Percentiles rank a stretch among this genome's conserved stretches.
Conservation (phyloP, 2,797 vertebrate genomes). For the Hoplostethus mediterraneus region DNA sequence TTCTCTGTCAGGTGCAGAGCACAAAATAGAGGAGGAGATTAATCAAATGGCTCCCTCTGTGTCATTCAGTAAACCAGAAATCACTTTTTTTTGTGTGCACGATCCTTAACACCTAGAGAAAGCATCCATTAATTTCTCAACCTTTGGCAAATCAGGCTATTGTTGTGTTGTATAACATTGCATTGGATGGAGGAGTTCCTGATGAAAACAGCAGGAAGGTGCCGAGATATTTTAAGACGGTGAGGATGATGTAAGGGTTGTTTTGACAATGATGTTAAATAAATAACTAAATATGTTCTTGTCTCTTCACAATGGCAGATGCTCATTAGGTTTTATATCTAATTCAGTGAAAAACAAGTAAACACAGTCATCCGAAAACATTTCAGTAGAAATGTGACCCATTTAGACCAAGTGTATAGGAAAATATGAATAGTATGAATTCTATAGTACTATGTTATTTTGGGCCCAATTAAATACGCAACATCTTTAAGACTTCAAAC, state of each 20-base stretch:
- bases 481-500: conserved; percentile 1
- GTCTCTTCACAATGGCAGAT: conserved; percentile 16
- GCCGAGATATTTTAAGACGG: too few species aligned
- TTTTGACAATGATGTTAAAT: neutral
- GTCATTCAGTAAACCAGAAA: conserved; percentile 9
- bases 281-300: neutral
- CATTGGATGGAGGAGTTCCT: too few species aligned
- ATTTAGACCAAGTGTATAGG: conserved; percentile 43
- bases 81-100: neutral
- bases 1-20: neutral
- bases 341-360: conserved; percentile 24
- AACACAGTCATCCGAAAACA: conserved; percentile 14
- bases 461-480: neutral
- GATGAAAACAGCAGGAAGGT: too few species aligned
- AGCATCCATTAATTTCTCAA: conserved; percentile 20
- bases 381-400: conserved; percentile 28
- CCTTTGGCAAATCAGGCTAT: conserved; percentile 24
- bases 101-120: neutral
- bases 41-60: neutral
- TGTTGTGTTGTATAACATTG: conserved; percentile 17
- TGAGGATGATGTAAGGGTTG: too few species aligned
- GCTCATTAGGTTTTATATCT: conserved; percentile 42
- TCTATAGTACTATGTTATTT: neutral
- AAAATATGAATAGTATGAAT: conserved; percentile 8
- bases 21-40: neutral